Conservation (phyloP, 2,113 vertebrate species). For the Benitochromis conjunctus region DNA sequence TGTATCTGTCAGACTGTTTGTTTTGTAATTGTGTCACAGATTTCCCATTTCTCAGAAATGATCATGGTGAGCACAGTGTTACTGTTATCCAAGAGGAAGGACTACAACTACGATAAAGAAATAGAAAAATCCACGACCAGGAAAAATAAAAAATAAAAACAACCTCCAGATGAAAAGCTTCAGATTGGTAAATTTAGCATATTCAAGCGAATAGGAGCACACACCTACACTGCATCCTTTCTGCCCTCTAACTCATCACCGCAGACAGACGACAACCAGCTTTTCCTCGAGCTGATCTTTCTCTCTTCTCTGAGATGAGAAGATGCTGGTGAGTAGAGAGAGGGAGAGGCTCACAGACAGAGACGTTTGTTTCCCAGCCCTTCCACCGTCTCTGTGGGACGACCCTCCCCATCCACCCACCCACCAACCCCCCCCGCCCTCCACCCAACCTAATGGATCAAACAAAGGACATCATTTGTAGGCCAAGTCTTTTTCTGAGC, state of each 20-base stretch:
- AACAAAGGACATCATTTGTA: conserved; percentile 79
- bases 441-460: conserved; percentile 63
- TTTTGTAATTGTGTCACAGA: neutral
- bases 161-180: neutral
- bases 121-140: neutral
- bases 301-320: conserved; percentile 34
- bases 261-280: conserved; percentile 51
- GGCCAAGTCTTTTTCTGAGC: conserved; percentile 74
- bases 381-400: conserved; percentile 46
- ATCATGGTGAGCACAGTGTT: neutral
- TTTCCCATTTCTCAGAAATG: neutral
- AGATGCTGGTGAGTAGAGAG: conserved; percentile 4
- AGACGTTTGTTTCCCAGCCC: conserved; percentile 50
- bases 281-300: conserved; percentile 43
- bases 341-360: conserved; percentile 31
- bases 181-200: neutral
- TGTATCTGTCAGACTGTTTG: neutral
- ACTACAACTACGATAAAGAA: neutral
- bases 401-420: conserved; percentile 8
- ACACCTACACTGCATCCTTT: conserved; percentile 15
- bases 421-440: neutral
- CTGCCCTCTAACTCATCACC: conserved; percentile 42
- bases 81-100: neutral
- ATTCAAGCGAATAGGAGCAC: neutral
- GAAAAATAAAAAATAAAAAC: neutral